phyloP scores from a whole-genome alignment of 2,888 invertebrate species.

The Heliconius erato region DNA sequence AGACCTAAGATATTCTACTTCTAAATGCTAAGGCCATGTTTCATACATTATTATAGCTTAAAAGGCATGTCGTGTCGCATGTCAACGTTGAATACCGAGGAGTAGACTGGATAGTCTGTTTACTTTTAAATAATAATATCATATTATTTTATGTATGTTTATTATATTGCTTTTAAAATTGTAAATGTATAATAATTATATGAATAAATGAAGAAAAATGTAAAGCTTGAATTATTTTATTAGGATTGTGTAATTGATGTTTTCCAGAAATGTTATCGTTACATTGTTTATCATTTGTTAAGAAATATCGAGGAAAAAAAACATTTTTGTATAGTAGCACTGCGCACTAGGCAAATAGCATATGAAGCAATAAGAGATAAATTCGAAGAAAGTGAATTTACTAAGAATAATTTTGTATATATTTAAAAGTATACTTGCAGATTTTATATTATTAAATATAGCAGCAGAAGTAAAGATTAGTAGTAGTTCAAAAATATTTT shows the following conservation, averaged over 20 bases:
- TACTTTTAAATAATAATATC: background rate
- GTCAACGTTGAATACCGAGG: background rate
- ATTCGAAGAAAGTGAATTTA: background rate
- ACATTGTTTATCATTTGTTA: background rate
- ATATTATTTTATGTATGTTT: background rate
- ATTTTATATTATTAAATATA: too few species aligned
- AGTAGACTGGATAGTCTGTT: background rate
- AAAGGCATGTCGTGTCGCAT: slow-evolving; percentile 27
- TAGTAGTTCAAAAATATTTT: too few species aligned
- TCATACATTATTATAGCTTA: slow-evolving; percentile 36
- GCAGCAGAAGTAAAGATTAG: too few species aligned
- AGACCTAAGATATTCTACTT: slow-evolving; percentile 45
- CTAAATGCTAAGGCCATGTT: slow-evolving; percentile 42
- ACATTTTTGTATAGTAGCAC: background rate
- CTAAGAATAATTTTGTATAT: too few species aligned
- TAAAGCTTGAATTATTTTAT: too few species aligned
- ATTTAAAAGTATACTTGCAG: too few species aligned
- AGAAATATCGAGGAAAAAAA: background rate
- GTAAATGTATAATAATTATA: too few species aligned
- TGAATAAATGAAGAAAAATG: too few species aligned
- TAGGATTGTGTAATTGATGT: background rate
- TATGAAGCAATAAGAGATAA: background rate
- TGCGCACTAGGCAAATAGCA: background rate
- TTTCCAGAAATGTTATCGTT: background rate
- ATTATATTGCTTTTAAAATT: too few species aligned